These are phyloP conservation scores for Chloroceryle amazona DNA, from an alignment of 2,797 vertebrate genomes.

Conservation along the genomic window DNA sequence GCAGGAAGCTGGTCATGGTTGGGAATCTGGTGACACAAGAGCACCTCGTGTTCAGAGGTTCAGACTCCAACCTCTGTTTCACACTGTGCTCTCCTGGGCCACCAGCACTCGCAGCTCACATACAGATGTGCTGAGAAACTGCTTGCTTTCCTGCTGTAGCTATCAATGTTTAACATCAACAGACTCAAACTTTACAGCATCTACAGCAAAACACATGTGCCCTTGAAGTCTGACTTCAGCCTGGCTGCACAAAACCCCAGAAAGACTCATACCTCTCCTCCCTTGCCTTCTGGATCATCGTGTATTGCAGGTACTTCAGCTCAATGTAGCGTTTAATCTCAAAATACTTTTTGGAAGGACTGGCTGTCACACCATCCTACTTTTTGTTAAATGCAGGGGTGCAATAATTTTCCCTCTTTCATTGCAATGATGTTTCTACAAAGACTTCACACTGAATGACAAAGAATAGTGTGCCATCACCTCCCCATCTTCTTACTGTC, in stretches of 20 bases:
- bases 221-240: neutral
- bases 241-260: neutral
- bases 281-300: neutral
- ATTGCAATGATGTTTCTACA: neutral
- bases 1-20: neutral
- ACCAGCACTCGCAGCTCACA: neutral
- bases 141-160: neutral
- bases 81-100: rapidly evolving
- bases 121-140: neutral
- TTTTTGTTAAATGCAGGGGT: neutral
- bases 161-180: neutral
- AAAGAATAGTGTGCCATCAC: neutral
- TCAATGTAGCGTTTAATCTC: neutral
- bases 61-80: neutral
- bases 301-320: neutral
- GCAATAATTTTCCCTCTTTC: neutral
- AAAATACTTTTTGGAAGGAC: neutral
- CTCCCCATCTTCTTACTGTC: neutral
- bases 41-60: rapidly evolving
- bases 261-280: neutral
- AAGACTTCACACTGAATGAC: neutral
- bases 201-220: neutral
- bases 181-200: neutral
- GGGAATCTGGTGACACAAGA: neutral
- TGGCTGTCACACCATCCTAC: neutral